Conservation (phyloP, 2,113 vertebrate genomes). For the Ibidorhyncha struthersii region DNA sequence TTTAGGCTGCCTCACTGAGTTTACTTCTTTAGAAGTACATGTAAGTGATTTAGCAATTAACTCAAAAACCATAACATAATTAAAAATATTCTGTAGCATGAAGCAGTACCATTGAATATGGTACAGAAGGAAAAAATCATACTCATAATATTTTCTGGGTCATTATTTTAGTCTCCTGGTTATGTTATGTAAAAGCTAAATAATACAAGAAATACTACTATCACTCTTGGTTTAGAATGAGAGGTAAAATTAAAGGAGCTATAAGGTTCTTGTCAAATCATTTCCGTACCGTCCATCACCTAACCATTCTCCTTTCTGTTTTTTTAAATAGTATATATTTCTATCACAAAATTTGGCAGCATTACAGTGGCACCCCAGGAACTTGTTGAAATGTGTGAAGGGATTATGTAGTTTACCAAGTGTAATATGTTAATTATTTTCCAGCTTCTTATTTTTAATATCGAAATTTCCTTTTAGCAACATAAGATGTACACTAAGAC, state of each 20-base stretch:
- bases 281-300: neutral
- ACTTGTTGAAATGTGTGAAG: neutral
- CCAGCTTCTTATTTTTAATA: neutral
- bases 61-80: neutral
- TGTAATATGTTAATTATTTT: neutral
- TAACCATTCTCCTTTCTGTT: neutral
- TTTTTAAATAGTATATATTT: neutral
- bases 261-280: neutral
- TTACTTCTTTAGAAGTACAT: neutral
- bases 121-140: neutral
- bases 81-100: neutral
- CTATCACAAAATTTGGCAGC: neutral
- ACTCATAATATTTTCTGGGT: neutral
- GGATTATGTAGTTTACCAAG: neutral
- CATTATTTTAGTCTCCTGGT: neutral
- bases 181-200: neutral
- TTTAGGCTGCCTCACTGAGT: neutral
- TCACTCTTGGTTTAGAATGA: neutral
- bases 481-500: accelerated
- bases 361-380: neutral
- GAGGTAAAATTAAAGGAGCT: neutral
- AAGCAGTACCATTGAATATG: neutral
- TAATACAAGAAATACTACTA: neutral
- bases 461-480: neutral
- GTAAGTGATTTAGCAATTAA: neutral